Evolutionary conservation across 1,140 invertebrate species (phyloP), one percentile per base, ranked within the genome.

Genomic region (Plectrocnemia conspersa): DNA sequence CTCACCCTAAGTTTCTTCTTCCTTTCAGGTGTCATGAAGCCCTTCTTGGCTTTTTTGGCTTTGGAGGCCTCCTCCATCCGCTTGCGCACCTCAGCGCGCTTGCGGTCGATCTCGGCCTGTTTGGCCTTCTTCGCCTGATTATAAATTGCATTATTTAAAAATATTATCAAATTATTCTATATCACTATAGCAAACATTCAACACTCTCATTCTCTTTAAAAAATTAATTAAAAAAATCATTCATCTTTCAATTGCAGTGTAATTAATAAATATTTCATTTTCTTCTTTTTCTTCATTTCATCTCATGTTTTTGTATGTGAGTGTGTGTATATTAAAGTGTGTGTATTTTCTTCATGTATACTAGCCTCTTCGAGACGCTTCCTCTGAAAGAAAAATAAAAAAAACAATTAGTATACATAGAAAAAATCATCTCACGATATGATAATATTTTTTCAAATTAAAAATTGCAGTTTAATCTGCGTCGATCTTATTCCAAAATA

Each of bases 11-110:
- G 89, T 76, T 96, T 96, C 89, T 95, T 95, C 87, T 96, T 96
- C 74, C 93, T 91, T 77, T 95, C 91, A 63, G 93, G 93, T 69
- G 92, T 96, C 93, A 96, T 95, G 86, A 96, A 96, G 86, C 92
- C 92, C 77, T 94, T 94, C 84, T 95, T 95, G 70, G 89, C 89
- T 79, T 93, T 93, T 77, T 94, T 94, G 72, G 89, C 89, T 72
- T 91, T 91, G 72, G 91, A 92, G 73, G 89, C 89, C 74, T 93
- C 91, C 76, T 95, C 92, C 79, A 96, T 90, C 69, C 93, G 89
- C 79, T 91, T 91, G 74, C 92, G 86, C 73, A 95, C 91, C 77
- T 96, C 91, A 68, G 89, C 89, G 77, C 90, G 88, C 80, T 93
- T 94, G 80, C 88, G 85, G 78, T 94, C 90, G 72, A 92, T 93